Conservation (phyloP, 2,113 vertebrate genomes). For the Eurystomus gularis region DNA sequence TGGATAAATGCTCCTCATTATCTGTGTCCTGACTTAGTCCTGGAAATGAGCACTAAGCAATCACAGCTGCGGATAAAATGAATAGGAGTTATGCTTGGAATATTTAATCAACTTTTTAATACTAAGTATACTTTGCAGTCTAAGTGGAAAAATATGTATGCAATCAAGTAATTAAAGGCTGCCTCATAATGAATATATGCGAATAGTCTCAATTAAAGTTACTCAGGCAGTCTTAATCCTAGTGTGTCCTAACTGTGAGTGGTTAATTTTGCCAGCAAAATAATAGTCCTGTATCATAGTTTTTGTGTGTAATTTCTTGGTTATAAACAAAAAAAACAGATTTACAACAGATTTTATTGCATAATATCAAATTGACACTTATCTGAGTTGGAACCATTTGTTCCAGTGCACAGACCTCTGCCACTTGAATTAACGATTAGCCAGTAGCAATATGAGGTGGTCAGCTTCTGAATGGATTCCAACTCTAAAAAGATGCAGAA, state of each 20-base stretch:
- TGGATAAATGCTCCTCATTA: neutral
- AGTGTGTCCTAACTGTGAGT: neutral
- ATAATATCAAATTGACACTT: neutral
- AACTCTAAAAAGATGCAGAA: neutral
- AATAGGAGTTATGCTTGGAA: slow-evolving; percentile 9
- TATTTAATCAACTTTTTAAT: slow-evolving; percentile 36
- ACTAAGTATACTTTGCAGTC: neutral
- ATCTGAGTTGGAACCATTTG: neutral
- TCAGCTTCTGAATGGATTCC: neutral
- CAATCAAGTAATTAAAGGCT: slow-evolving; percentile 60
- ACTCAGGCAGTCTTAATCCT: slow-evolving; percentile 1
- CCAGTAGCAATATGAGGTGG: neutral
- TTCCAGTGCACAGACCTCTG: neutral
- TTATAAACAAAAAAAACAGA: neutral
- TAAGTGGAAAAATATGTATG: slow-evolving; percentile 58
- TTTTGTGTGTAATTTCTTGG: neutral
- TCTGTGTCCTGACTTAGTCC: neutral
- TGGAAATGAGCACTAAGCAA: neutral
- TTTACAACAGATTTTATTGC: neutral
- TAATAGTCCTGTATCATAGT: neutral
- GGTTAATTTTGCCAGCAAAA: slow-evolving; percentile 23
- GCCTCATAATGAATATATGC: neutral
- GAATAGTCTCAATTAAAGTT: slow-evolving; percentile 30
- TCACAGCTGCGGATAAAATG: slow-evolving; percentile 41
- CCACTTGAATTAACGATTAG: neutral